Conservation (phyloP, 2,797 vertebrate species). For the Fratercula arctica region DNA sequence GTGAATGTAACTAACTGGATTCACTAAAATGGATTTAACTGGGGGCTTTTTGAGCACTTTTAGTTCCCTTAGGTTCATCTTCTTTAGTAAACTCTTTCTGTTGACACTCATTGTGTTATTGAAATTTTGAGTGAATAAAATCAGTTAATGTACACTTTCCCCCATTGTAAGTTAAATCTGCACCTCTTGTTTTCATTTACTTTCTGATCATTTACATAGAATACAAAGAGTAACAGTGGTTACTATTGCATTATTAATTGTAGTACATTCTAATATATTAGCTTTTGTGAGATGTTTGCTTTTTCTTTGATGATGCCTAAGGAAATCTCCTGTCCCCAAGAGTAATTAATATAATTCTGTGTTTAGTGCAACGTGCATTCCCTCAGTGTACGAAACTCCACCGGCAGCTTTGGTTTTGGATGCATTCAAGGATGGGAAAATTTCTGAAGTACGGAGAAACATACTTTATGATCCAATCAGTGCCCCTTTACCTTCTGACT, state of each 20-base stretch:
- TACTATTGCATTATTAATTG: not conserved
- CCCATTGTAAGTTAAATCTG: not conserved
- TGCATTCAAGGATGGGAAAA: conserved; percentile 68
- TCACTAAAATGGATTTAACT: not conserved
- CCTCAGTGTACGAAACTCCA: conserved; percentile 78
- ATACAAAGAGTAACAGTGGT: not conserved
- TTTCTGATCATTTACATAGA: not conserved
- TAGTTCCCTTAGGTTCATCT: not conserved
- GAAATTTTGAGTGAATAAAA: not conserved
- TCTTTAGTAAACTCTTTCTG: not conserved
- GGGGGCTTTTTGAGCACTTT: not conserved
- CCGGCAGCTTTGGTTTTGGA: conserved; percentile 79
- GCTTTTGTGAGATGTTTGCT: not conserved
- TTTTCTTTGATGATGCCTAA: not conserved
- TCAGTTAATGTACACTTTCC: not conserved
- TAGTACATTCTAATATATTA: not conserved
- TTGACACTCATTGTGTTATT: not conserved
- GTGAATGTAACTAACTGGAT: not conserved
- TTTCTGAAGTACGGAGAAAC: conserved; percentile 43
- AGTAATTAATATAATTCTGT: conserved; percentile 36
- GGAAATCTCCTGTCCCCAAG: not conserved
- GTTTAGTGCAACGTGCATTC: conserved; percentile 84
- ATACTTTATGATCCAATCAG: conserved; percentile 18
- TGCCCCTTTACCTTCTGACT: conserved; percentile 18
- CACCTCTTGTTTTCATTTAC: not conserved